Evolutionary conservation across 2,888 invertebrate species (phyloP).

Genomic region (Scaptomyza polygonia): DNA sequence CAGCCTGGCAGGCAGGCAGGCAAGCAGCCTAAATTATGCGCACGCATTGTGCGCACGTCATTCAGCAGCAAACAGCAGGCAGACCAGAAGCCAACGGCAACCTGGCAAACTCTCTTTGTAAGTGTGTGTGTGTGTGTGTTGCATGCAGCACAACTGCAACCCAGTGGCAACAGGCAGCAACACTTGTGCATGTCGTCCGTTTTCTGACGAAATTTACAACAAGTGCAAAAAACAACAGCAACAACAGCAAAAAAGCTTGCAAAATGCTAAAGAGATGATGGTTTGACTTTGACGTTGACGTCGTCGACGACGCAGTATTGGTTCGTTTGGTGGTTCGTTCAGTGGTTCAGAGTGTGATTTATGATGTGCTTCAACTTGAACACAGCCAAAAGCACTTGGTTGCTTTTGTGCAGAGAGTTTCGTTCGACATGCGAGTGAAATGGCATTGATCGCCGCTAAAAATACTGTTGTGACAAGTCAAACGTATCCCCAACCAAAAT

Average conservation of each 20-base stretch:
- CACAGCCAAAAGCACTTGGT: constrained; percentile 34
- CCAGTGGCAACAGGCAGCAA: constrained; percentile 43
- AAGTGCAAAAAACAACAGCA: constrained; percentile 57
- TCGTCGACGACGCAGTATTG: constrained; percentile 17
- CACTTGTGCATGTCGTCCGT: constrained; percentile 68
- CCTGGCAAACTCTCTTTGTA: constrained; percentile 7
- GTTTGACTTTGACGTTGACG: constrained; percentile 39
- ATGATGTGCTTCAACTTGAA: constrained; percentile 74
- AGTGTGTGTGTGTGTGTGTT: constrained; percentile 10
- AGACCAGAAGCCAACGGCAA: constrained; percentile 30
- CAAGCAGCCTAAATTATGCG: constrained; percentile 76
- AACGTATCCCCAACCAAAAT: background rate
- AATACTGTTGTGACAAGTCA: constrained; percentile 66
- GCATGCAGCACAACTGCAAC: constrained; percentile 22
- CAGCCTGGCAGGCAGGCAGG: constrained; percentile 30
- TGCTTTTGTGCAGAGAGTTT: constrained; percentile 5
- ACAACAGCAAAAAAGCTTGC: constrained; percentile 30
- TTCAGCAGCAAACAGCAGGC: constrained; percentile 44
- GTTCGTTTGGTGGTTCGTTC: constrained; percentile 5
- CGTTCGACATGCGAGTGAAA: constrained; percentile 69
- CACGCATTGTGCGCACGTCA: constrained; percentile 81
- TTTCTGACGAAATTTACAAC: constrained; percentile 80
- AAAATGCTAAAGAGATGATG: constrained; percentile 69
- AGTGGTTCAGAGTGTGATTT: constrained; percentile 58
- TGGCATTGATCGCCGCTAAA: constrained; percentile 74